A percentile compares a stretch with the other conserved stretches of the same genome.
Conservation (phyloP, 2,113 vertebrate genomes). For the Gavia stellata region DNA sequence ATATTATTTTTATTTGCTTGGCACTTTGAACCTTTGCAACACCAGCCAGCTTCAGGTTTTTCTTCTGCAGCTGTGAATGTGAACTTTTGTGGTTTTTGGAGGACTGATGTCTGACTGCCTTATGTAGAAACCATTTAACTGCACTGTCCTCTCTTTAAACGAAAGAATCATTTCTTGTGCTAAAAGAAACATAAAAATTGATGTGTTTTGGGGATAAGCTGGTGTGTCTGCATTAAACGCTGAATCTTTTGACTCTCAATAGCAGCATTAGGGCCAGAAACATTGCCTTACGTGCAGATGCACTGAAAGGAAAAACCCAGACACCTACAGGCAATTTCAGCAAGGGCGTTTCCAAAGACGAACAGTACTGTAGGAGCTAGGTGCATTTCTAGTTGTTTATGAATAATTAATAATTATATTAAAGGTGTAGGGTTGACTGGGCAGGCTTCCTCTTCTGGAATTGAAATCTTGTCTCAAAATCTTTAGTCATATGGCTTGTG, state of each 20-base stretch:
- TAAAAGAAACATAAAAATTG: background rate
- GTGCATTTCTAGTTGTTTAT: background rate
- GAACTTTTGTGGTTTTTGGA: background rate
- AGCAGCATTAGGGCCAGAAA: background rate
- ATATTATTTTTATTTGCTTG: background rate
- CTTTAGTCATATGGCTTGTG: background rate
- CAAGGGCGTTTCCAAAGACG: background rate
- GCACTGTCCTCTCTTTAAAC: background rate
- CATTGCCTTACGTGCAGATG: background rate
- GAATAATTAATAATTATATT: conserved; percentile 7
- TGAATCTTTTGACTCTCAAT: background rate
- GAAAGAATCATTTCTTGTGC: background rate
- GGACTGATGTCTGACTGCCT: background rate
- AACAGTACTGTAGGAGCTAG: background rate
- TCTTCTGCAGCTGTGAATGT: background rate
- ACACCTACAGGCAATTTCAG: background rate
- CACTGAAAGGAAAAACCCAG: background rate
- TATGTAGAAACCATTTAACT: background rate
- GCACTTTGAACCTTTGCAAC: background rate
- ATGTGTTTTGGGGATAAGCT: background rate
- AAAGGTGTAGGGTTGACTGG: background rate
- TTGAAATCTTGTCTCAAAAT: background rate
- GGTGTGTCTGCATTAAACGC: background rate
- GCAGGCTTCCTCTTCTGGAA: background rate
- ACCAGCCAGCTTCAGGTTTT: background rate